These are phyloP conservation scores for Actinernus sp. DNA, from an alignment of 92 coral and sea anemone genomes.

Conservation along the genomic window DNA sequence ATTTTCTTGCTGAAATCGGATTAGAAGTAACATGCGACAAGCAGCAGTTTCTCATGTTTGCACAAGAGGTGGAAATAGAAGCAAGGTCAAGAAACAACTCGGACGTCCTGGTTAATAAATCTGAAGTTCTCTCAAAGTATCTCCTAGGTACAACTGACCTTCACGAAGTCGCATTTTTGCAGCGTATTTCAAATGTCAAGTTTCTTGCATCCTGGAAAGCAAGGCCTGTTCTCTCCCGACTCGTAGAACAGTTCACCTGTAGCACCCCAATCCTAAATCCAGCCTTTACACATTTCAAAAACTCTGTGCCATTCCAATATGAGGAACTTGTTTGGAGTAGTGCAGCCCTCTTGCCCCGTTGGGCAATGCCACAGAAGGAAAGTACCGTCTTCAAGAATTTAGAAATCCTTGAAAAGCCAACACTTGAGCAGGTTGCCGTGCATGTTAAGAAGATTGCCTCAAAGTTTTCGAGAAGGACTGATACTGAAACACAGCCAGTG, in stretches of 20 bases:
- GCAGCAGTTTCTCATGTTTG: slow-evolving; percentile 66
- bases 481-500: slow-evolving; percentile 87
- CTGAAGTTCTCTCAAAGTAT: slow-evolving; percentile 75
- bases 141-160: slow-evolving; percentile 69
- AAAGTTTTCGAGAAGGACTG: slow-evolving; percentile 76
- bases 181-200: slow-evolving; percentile 78
- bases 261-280: slow-evolving; percentile 52
- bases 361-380: slow-evolving; percentile 79
- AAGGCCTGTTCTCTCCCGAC: slow-evolving; percentile 48
- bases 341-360: slow-evolving; percentile 74
- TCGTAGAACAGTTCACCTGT: slow-evolving; percentile 76
- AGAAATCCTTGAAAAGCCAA: slow-evolving; percentile 77
- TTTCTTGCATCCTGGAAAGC: slow-evolving; percentile 83
- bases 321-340: slow-evolving; percentile 88
- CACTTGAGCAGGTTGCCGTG: slow-evolving; percentile 82
- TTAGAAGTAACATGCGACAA: slow-evolving; percentile 43
- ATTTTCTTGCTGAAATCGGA: slow-evolving; percentile 70
- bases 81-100: slow-evolving; percentile 53
- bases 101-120: slow-evolving; percentile 49
- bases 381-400: slow-evolving; percentile 65
- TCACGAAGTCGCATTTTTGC: slow-evolving; percentile 80
- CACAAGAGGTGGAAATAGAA: slow-evolving; percentile 58
- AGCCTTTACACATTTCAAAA: slow-evolving; percentile 83
- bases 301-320: slow-evolving; percentile 79
- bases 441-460: slow-evolving; percentile 77